A percentile compares a stretch with the other conserved stretches of the same genome.
phyloP scores from a whole-genome alignment of 2,888 invertebrate species.

The Hemistola chrysoprasaria region DNA sequence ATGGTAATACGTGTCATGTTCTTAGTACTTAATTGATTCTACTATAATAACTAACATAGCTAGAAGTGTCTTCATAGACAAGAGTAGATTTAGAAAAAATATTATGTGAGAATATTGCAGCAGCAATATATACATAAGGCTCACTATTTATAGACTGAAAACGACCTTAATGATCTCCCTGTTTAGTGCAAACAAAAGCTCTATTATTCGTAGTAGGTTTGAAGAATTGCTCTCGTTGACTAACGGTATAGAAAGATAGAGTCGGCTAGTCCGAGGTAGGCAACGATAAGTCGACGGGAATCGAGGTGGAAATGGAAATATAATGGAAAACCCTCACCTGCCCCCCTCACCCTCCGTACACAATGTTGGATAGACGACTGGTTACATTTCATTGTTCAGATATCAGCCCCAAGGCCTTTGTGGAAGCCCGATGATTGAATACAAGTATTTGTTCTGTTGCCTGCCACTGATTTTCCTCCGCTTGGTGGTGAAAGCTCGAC shows the following conservation, averaged over 20 bases:
- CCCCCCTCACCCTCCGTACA: constrained; percentile 49
- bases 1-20: too few relatives aligned
- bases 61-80: too few relatives aligned
- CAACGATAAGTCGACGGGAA: constrained; percentile 76
- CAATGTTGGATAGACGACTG: constrained; percentile 81
- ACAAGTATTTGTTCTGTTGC: constrained; percentile 79
- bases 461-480: constrained; percentile 73
- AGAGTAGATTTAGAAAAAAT: constrained; percentile 8
- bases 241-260: constrained; percentile 80
- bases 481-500: constrained; percentile 69
- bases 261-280: constrained; percentile 76
- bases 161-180: too few relatives aligned
- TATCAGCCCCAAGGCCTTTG: constrained; percentile 79
- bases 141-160: too few relatives aligned
- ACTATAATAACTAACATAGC: too few relatives aligned
- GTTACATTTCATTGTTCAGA: constrained; percentile 83
- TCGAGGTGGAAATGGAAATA: constrained; percentile 82
- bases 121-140: too few relatives aligned
- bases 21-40: too few relatives aligned
- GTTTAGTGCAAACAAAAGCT: constrained; percentile 35
- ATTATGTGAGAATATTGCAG: constrained; percentile 1
- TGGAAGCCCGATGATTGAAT: constrained; percentile 79
- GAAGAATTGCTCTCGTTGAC: constrained; percentile 62
- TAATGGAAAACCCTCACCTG: constrained; percentile 69
- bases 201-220: constrained; percentile 41